Percentiles rank a stretch among this genome's conserved stretches.
These are phyloP conservation scores for Pitangus sulphuratus DNA, from an alignment of 2,797 vertebrate genomes.

Conservation along the genomic window DNA sequence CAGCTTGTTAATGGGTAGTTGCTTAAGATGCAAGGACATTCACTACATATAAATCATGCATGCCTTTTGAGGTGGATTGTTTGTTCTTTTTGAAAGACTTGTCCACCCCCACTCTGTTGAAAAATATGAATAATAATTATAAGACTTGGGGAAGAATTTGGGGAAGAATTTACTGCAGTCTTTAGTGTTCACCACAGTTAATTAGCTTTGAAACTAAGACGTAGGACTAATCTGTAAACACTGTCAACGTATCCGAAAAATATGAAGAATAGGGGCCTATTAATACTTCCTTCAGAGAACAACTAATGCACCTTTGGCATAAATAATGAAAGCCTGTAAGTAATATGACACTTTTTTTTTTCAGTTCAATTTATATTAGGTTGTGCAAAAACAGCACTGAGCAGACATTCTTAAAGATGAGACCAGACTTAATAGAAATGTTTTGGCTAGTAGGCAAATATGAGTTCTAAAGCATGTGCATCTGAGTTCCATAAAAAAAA, in stretches of 20 bases:
- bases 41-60: background rate
- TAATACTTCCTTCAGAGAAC: constrained; percentile 47
- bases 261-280: constrained; percentile 13
- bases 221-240: constrained; percentile 23
- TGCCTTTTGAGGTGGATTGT: background rate
- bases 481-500: background rate
- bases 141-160: background rate
- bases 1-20: background rate
- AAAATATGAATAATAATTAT: background rate
- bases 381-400: background rate
- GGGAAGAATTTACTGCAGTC: background rate
- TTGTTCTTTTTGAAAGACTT: background rate
- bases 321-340: constrained; percentile 17
- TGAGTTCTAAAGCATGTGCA: background rate
- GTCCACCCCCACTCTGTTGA: background rate
- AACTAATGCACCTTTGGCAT: constrained; percentile 7
- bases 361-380: background rate
- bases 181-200: background rate
- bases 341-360: background rate
- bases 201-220: constrained; percentile 31
- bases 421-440: background rate
- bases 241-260: constrained; percentile 19
- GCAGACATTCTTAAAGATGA: background rate
- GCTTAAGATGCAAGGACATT: background rate
- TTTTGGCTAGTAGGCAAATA: background rate